Percentiles rank a stretch among this genome's conserved stretches.
These are phyloP conservation scores for Willisornis vidua DNA, from an alignment of 2,113 vertebrate genomes.

Conservation along the genomic window DNA sequence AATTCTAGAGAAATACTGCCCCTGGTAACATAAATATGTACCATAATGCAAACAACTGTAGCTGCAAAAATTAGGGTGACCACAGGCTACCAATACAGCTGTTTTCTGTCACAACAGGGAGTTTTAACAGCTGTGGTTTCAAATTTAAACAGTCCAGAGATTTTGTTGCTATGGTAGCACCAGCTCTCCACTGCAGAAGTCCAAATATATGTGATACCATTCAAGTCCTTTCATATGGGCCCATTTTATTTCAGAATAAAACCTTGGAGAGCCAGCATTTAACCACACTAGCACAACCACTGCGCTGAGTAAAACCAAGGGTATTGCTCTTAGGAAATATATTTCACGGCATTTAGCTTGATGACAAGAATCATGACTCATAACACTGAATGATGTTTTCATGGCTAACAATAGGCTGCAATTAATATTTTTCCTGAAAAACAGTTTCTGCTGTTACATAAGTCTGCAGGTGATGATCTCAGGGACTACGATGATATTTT, in stretches of 20 bases:
- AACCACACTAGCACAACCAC: not conserved
- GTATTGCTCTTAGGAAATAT: not conserved
- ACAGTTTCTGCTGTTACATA: conserved; percentile 5
- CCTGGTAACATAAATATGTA: not conserved
- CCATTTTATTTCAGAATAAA: not conserved
- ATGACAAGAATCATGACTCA: not conserved
- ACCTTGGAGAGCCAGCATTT: not conserved
- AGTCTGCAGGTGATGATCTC: not conserved
- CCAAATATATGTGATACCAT: not conserved
- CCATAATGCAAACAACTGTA: not conserved
- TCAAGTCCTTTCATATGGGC: not conserved
- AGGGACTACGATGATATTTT: not conserved
- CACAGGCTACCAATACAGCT: not conserved
- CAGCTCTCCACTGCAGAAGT: not conserved
- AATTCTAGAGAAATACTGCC: not conserved
- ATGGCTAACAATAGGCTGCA: conserved; percentile 1
- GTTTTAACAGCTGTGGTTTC: not conserved
- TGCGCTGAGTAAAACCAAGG: not conserved
- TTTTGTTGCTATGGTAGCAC: conserved; percentile 53
- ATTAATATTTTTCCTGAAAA: conserved; percentile 45
- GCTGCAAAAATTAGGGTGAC: not conserved
- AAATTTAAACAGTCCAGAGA: not conserved
- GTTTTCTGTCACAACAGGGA: not conserved
- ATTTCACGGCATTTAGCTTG: not conserved
- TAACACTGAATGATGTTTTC: not conserved